Conservation (phyloP, 64 coral and sea anemone species). For the Stichodactyla helianthus region DNA sequence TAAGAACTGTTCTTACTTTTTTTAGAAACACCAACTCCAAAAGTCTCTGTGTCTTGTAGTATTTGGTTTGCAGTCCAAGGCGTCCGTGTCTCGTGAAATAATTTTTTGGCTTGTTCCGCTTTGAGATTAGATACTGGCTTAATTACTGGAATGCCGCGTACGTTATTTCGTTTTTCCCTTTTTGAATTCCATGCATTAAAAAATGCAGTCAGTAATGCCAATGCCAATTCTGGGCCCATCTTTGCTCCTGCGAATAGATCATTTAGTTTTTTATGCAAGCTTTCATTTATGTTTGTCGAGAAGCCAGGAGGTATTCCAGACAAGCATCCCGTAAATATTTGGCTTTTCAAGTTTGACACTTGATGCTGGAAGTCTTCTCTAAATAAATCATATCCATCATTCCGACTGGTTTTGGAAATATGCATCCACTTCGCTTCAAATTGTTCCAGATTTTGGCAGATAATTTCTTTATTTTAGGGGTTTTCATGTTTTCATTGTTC, state of each 20-base stretch:
- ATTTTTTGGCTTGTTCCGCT: too few species aligned
- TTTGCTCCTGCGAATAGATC: background rate
- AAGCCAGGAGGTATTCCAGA: constrained; percentile 1
- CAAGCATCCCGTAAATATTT: background rate
- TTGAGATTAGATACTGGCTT: background rate
- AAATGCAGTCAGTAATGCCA: background rate
- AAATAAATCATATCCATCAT: background rate
- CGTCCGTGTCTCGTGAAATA: too few species aligned
- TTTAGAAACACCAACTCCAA: too few species aligned
- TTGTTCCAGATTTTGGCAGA: constrained; percentile 4
- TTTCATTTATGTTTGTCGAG: constrained; percentile 18
- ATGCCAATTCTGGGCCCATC: constrained; percentile 3
- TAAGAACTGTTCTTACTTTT: too few species aligned
- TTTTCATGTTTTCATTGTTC: constrained; percentile 5
- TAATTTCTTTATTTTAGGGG: background rate
- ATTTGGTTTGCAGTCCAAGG: too few species aligned
- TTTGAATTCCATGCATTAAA: background rate
- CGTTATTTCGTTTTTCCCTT: background rate
- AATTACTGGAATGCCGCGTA: background rate
- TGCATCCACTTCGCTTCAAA: constrained; percentile 15
- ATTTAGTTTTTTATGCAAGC: constrained; percentile 7
- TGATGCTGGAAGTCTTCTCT: background rate
- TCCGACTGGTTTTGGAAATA: background rate
- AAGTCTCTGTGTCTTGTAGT: too few species aligned
- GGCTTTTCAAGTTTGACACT: background rate